phyloP scores from a whole-genome alignment of 2,113 vertebrate genomes.

The Sialia sialis region DNA sequence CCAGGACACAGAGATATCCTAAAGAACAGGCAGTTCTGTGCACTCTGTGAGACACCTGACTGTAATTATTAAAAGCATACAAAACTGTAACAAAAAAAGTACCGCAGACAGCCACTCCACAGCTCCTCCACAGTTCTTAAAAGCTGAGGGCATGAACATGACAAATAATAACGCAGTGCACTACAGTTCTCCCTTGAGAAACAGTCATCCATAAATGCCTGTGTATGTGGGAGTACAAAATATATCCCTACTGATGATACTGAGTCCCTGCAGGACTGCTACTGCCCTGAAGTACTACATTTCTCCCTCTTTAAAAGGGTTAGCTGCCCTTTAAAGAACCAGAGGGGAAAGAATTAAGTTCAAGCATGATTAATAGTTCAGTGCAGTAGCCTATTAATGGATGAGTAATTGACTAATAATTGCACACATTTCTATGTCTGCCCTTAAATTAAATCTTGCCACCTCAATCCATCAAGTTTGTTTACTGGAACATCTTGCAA shows the following conservation, averaged over 20 bases:
- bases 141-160: not conserved
- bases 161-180: not conserved
- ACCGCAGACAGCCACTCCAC: not conserved
- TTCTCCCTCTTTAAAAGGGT: not conserved
- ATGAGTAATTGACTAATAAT: constrained; percentile 8
- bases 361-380: not conserved
- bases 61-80: not conserved
- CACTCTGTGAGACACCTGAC: not conserved
- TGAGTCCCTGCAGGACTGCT: not conserved
- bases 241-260: too few relatives aligned
- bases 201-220: not conserved
- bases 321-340: not conserved
- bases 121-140: not conserved
- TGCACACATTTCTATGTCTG: not conserved
- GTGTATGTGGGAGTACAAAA: not conserved
- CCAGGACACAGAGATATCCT: not conserved
- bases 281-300: not conserved
- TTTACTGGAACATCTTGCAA: not conserved
- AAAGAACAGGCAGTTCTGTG: not conserved
- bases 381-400: not conserved
- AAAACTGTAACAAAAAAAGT: not conserved
- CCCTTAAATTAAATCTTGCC: not conserved
- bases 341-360: not conserved
- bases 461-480: not conserved
- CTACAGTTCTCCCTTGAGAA: not conserved